Conservation (phyloP, 2,113 vertebrate species). For the Panthera leo region DNA sequence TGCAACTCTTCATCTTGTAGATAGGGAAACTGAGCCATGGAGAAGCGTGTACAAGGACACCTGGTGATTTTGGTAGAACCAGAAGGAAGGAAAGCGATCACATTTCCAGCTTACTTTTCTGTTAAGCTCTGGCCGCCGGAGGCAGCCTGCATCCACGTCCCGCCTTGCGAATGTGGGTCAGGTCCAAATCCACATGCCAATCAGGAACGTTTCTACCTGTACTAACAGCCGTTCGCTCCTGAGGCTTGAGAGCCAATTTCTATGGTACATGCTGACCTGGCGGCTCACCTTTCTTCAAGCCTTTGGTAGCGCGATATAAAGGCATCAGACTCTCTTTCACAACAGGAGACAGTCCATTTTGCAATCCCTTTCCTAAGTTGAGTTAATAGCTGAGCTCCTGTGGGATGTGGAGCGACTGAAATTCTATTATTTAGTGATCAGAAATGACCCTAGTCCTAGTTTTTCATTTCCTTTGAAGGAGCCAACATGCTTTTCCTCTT, state of each 20-base stretch:
- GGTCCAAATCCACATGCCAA: background rate
- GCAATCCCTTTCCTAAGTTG: background rate
- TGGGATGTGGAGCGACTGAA: background rate
- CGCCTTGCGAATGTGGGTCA: background rate
- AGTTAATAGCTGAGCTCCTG: slow-evolving; percentile 22
- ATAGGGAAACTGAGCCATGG: background rate
- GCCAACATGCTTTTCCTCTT: background rate
- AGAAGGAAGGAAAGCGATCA: background rate
- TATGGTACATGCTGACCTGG: background rate
- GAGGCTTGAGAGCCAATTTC: background rate
- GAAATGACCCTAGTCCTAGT: slow-evolving; percentile 10
- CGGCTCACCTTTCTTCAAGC: background rate
- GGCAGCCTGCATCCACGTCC: background rate
- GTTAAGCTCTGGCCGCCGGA: background rate
- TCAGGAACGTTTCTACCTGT: background rate
- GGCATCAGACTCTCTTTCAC: slow-evolving; percentile 13
- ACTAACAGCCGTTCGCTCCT: background rate
- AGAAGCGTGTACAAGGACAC: background rate
- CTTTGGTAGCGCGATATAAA: background rate
- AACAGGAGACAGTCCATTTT: background rate
- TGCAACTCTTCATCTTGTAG: background rate
- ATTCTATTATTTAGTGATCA: slow-evolving; percentile 47
- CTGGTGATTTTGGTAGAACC: background rate
- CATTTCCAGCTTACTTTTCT: background rate
- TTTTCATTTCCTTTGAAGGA: slow-evolving; percentile 54